A percentile compares a stretch with the other conserved stretches of the same genome.
Conservation (phyloP, 2,888 invertebrate genomes). For the Chydorus sphaericus region DNA sequence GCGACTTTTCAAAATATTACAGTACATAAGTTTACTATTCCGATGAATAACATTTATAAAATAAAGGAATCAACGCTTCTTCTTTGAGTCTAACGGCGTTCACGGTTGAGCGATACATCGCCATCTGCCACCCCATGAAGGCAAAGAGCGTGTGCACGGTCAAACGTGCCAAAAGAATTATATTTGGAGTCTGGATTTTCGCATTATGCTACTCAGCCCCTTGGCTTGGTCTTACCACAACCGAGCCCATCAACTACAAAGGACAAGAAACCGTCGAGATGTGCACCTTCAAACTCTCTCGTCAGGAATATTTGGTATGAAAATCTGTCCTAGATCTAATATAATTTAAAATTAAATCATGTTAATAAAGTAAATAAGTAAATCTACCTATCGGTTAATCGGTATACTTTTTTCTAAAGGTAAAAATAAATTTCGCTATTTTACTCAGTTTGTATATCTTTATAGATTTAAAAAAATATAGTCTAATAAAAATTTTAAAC, state of each 20-base stretch:
- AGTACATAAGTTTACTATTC: no score
- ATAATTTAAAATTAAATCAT: neutral
- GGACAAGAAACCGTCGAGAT: conserved; percentile 23
- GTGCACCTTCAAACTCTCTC: conserved; percentile 33
- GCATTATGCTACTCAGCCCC: conserved; percentile 41
- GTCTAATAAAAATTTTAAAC: no score
- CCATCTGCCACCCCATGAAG: conserved; percentile 44
- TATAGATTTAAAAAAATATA: no score
- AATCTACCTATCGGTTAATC: no score
- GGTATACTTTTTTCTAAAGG: no score
- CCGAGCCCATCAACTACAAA: conserved; percentile 26
- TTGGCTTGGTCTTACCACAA: conserved; percentile 41
- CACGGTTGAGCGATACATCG: conserved; percentile 46
- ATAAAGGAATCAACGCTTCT: conserved; percentile 36
- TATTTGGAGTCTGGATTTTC: conserved; percentile 39
- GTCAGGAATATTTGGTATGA: conserved; percentile 31
- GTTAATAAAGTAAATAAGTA: neutral
- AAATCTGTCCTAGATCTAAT: no score
- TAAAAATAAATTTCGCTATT: no score
- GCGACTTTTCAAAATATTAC: no score
- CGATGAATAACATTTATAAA: no score
- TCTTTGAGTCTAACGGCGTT: conserved; percentile 44
- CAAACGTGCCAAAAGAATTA: conserved; percentile 40
- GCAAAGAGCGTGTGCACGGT: conserved; percentile 42
- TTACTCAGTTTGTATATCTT: no score